phyloP scores from a whole-genome alignment of 2,113 vertebrate species.

The Sylvia atricapilla region DNA sequence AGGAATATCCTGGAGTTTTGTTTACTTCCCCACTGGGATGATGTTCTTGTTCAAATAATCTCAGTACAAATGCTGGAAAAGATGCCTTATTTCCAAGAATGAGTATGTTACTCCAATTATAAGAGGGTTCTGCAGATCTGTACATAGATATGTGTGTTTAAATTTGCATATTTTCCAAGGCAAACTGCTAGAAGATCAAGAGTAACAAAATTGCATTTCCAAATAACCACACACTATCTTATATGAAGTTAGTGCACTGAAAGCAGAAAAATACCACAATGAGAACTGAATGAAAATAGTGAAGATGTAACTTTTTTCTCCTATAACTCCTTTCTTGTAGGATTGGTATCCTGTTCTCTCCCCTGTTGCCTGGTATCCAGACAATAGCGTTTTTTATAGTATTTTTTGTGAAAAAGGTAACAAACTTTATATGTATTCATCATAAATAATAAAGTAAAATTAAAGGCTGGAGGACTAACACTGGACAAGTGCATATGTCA shows the following conservation, averaged over 20 bases:
- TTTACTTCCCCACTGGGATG: background rate
- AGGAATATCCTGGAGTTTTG: background rate
- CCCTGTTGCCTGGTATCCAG: slow-evolving; percentile 90
- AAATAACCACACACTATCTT: background rate
- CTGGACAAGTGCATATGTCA: background rate
- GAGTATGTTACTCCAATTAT: background rate
- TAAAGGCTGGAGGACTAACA: background rate
- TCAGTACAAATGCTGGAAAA: background rate
- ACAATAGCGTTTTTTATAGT: slow-evolving; percentile 83
- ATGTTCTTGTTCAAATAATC: background rate
- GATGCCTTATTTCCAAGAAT: background rate
- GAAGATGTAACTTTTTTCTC: background rate
- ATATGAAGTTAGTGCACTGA: too few species aligned
- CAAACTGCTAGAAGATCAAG: background rate
- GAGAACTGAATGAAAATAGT: background rate
- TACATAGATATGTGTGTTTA: background rate
- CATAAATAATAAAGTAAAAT: background rate
- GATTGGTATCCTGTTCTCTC: slow-evolving; percentile 94
- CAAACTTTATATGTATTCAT: background rate
- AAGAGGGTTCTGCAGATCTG: background rate
- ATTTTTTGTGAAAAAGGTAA: slow-evolving; percentile 94
- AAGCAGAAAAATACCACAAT: too few species aligned
- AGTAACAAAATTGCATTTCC: background rate
- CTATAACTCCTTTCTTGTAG: slow-evolving; percentile 63
- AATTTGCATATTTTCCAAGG: background rate